Evolutionary conservation across 2,888 invertebrate genomes (phyloP).

Genomic region (Leucania comma): DNA sequence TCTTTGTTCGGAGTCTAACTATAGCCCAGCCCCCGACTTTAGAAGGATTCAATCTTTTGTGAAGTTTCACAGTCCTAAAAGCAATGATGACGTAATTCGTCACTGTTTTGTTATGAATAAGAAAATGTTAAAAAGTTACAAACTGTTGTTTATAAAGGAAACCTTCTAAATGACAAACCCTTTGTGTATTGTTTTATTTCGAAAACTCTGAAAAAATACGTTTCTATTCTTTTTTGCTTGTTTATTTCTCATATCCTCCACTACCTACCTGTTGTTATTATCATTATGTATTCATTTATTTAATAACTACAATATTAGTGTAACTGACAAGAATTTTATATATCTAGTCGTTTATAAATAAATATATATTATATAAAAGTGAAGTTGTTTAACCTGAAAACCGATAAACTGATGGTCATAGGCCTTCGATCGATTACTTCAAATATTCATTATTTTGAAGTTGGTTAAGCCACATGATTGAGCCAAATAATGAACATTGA

Average conservation of each 20-base stretch:
- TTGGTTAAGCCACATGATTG: background rate
- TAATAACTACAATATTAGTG: no score
- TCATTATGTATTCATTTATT: background rate
- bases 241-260: background rate
- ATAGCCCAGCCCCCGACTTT: constrained; percentile 21
- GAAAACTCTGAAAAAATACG: background rate
- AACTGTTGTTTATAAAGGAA: constrained; percentile 2
- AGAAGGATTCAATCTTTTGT: constrained; percentile 39
- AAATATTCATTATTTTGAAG: background rate
- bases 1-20: constrained; percentile 33
- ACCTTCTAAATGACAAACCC: constrained; percentile 13
- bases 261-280: background rate
- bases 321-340: no score
- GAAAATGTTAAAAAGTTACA: constrained; percentile 13
- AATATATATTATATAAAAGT: no score
- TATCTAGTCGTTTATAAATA: no score
- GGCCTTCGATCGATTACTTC: background rate
- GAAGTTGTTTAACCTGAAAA: background rate
- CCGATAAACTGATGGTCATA: background rate
- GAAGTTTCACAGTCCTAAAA: constrained; percentile 8
- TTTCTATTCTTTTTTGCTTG: background rate
- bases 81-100: constrained; percentile 13
- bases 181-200: constrained; percentile 8
- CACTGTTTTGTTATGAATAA: background rate
- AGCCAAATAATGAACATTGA: background rate